Conservation (phyloP, 2,113 vertebrate species). For the Amblyornis subalaris region DNA sequence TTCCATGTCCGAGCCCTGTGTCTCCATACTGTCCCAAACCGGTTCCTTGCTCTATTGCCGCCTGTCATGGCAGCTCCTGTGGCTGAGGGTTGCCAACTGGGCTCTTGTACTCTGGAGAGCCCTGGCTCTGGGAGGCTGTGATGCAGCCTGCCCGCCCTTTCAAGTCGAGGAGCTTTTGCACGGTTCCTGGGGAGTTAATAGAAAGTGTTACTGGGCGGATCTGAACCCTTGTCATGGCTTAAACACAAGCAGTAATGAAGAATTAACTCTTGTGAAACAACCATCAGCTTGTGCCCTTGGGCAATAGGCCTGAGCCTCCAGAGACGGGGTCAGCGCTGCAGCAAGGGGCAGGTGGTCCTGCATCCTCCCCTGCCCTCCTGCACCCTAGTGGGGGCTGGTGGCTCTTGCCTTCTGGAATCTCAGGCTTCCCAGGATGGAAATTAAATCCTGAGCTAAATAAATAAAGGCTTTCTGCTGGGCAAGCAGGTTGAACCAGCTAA, state of each 20-base stretch:
- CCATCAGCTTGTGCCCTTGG: not conserved
- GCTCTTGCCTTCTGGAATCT: not conserved
- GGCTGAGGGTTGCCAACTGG: fast-evolving
- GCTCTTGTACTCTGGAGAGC: not conserved
- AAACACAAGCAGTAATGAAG: not conserved
- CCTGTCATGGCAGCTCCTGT: fast-evolving
- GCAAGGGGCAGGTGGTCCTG: not conserved
- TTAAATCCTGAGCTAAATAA: not conserved
- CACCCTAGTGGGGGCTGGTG: not conserved
- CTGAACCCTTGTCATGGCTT: not conserved
- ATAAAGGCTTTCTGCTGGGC: not conserved
- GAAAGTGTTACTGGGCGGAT: not conserved
- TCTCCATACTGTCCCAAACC: not conserved
- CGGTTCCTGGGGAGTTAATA: not conserved
- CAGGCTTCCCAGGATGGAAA: not conserved
- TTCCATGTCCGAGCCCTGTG: not conserved
- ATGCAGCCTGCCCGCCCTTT: not conserved
- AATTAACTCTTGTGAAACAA: not conserved
- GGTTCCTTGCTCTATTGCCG: fast-evolving
- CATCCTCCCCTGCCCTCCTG: not conserved
- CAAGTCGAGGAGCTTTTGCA: not conserved
- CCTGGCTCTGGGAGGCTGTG: not conserved
- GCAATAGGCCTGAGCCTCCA: not conserved
- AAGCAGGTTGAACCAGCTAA: not conserved
- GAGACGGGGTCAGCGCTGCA: not conserved